A percentile compares a stretch with the other conserved stretches of the same genome.
phyloP scores from a whole-genome alignment of 2,113 vertebrate genomes.

The Oenanthe melanoleuca region DNA sequence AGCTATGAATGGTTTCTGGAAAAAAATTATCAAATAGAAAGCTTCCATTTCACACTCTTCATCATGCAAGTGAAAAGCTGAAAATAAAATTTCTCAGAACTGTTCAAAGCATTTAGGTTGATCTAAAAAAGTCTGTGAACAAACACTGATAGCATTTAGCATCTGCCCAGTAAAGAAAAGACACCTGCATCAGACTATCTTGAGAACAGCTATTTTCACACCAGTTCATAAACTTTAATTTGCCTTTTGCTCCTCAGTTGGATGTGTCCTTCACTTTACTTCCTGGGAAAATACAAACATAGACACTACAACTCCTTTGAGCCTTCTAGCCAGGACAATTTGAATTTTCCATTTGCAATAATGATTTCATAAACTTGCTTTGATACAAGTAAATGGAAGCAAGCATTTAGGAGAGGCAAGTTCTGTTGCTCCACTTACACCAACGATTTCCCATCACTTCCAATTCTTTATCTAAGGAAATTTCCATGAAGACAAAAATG shows the following conservation, averaged over 20 bases:
- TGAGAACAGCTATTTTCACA: constrained; percentile 44
- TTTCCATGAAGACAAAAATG: not conserved
- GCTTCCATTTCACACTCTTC: not conserved
- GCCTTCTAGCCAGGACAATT: not conserved
- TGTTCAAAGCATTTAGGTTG: not conserved
- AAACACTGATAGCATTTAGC: not conserved
- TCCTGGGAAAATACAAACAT: not conserved
- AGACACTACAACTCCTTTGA: not conserved
- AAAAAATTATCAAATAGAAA: constrained; percentile 16
- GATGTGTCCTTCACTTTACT: not conserved
- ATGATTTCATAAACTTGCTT: not conserved
- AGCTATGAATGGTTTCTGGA: not conserved
- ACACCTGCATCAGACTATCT: not conserved
- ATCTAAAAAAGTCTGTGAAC: not conserved
- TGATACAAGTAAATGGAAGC: not conserved
- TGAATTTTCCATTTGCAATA: not conserved
- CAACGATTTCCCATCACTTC: not conserved
- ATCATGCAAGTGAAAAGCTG: constrained; percentile 1
- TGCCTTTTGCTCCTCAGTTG: not conserved
- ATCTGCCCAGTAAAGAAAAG: constrained; percentile 28
- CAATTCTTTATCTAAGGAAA: not conserved
- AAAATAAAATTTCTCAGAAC: constrained; percentile 31
- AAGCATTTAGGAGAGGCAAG: not conserved
- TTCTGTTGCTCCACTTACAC: not conserved
- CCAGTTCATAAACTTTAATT: not conserved